Percentiles rank a stretch among this genome's conserved stretches.
phyloP scores from a whole-genome alignment of 2,113 vertebrate genomes.

The Machaerirhynchus nigripectus region DNA sequence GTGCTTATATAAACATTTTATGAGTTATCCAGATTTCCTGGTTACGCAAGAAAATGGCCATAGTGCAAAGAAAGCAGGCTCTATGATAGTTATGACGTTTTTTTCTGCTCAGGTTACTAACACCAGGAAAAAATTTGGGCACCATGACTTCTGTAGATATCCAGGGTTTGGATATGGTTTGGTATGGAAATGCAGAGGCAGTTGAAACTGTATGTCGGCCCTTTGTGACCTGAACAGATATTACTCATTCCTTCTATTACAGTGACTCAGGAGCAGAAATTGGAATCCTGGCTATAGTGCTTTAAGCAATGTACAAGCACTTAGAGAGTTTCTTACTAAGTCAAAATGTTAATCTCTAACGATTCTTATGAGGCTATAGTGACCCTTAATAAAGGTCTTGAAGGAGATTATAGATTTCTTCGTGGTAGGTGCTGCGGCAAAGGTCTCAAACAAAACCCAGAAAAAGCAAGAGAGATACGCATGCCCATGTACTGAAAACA shows the following conservation, averaged over 20 bases:
- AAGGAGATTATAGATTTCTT: neutral
- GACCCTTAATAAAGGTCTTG: neutral
- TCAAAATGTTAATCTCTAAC: neutral
- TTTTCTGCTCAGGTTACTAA: neutral
- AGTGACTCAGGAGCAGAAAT: neutral
- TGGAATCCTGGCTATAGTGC: neutral
- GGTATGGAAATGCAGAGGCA: neutral
- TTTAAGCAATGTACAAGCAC: neutral
- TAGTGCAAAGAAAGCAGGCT: neutral
- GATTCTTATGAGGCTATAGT: neutral
- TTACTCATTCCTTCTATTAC: neutral
- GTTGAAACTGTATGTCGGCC: neutral
- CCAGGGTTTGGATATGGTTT: neutral
- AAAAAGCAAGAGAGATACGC: neutral
- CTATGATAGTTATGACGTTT: neutral
- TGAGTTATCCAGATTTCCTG: neutral
- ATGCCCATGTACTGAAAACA: neutral
- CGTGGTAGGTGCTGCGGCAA: neutral
- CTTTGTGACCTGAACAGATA: neutral
- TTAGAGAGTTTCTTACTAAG: neutral
- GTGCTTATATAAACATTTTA: neutral
- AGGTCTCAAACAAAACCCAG: neutral
- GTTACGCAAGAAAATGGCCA: neutral
- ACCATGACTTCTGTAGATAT: neutral
- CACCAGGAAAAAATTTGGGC: neutral